Evolutionary conservation across 2,113 vertebrate species (phyloP).

Genomic region (Etheostoma cragini): DNA sequence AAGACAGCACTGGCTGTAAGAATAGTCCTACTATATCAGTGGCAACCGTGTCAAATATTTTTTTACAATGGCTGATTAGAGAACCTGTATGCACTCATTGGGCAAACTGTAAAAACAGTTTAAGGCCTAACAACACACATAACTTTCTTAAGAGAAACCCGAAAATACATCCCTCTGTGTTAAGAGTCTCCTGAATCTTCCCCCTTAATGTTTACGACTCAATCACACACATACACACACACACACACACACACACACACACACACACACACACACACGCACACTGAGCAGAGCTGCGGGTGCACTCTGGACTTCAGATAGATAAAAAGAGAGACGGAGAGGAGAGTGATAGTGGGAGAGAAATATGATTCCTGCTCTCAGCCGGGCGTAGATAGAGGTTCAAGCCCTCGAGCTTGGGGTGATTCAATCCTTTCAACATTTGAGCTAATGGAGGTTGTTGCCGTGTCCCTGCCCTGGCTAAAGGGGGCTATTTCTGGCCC

Average conservation of each 20-base stretch:
- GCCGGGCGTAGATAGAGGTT: slow-evolving; percentile 66
- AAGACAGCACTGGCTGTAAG: slow-evolving; percentile 67
- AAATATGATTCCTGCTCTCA: slow-evolving; percentile 74
- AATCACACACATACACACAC: slow-evolving; percentile 49
- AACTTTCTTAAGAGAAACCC: slow-evolving; percentile 66
- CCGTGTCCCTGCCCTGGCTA: slow-evolving; percentile 63
- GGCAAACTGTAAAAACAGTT: slow-evolving; percentile 65
- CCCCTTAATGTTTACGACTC: slow-evolving; percentile 70
- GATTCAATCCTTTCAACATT: slow-evolving; percentile 77
- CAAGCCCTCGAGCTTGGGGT: slow-evolving; percentile 62
- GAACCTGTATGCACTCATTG: slow-evolving; percentile 52
- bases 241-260: slow-evolving; percentile 42
- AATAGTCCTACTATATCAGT: slow-evolving; percentile 65
- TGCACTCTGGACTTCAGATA: slow-evolving; percentile 56
- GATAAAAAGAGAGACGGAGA: slow-evolving; percentile 34
- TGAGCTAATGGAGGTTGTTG: slow-evolving; percentile 75
- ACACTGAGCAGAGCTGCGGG: slow-evolving; percentile 41
- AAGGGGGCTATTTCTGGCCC: slow-evolving; percentile 74
- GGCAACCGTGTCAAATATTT: slow-evolving; percentile 61
- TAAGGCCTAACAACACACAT: slow-evolving; percentile 67
- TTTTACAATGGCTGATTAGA: slow-evolving; percentile 45
- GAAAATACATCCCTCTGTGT: slow-evolving; percentile 46
- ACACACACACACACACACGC: slow-evolving; percentile 45
- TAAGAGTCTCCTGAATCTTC: slow-evolving; percentile 50
- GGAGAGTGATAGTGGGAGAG: slow-evolving; percentile 57